Conservation (phyloP, 2,113 vertebrate species). For the Onychorhynchus coronatus region DNA sequence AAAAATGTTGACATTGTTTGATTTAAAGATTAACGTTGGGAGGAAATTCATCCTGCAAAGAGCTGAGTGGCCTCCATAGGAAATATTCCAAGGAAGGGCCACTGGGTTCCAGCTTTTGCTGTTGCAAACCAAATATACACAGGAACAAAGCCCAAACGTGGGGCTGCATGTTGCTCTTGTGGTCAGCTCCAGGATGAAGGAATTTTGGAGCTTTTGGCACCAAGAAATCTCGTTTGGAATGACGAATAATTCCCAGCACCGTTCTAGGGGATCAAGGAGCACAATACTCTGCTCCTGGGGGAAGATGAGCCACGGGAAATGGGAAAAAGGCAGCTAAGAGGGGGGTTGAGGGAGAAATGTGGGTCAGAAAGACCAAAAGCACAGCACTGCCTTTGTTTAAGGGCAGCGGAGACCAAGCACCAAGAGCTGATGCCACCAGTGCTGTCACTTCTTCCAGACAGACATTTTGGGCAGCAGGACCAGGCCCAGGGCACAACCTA, state of each 20-base stretch:
- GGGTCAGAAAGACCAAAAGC: neutral
- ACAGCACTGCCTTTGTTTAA: neutral
- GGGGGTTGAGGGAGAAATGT: neutral
- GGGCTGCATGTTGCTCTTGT: neutral
- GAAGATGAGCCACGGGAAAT: neutral
- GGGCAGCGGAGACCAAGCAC: neutral
- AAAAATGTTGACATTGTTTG: slow-evolving; percentile 44
- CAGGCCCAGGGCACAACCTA: accelerated
- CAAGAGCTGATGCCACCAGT: neutral
- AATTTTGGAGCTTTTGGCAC: neutral
- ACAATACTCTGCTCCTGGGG: neutral
- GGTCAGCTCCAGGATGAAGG: neutral
- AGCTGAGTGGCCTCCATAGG: neutral
- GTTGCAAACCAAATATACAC: neutral
- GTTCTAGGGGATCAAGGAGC: neutral
- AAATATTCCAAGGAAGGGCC: slow-evolving; percentile 23
- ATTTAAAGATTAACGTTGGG: slow-evolving; percentile 33
- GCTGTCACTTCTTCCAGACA: accelerated
- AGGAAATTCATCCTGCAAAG: slow-evolving; percentile 1
- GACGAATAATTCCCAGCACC: neutral
- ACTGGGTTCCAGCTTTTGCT: neutral
- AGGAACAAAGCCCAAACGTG: neutral
- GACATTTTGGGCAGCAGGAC: neutral
- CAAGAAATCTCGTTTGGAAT: neutral
- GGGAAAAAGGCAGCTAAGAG: neutral